Percentiles rank a stretch among this genome's conserved stretches.
Conservation (phyloP, 2,888 invertebrate genomes). For the Lithophane semibrunnea region DNA sequence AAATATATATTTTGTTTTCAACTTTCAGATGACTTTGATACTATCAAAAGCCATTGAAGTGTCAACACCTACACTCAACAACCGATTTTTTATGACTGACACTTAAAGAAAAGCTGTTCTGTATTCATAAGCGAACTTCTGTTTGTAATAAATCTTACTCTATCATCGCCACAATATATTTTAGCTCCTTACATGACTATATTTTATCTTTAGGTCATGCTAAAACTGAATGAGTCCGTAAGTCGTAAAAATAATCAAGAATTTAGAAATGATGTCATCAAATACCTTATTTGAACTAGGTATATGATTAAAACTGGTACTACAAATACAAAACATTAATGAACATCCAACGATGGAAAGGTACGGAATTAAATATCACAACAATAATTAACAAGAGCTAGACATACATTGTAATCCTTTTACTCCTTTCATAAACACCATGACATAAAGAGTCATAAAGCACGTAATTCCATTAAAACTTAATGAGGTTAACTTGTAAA, state of each 20-base stretch:
- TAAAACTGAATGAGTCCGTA: conserved; percentile 18
- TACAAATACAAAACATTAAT: not conserved
- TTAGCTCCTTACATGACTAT: conserved; percentile 33
- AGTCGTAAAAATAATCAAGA: conserved; percentile 25
- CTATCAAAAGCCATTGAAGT: conserved; percentile 14
- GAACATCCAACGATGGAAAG: conserved; percentile 3
- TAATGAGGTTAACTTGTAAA: conserved; percentile 66
- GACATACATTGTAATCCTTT: conserved; percentile 12
- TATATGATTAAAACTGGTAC: not conserved
- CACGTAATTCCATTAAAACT: conserved; percentile 47
- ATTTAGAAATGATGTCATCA: conserved; percentile 14
- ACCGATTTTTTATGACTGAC: conserved; percentile 44
- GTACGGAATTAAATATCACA: conserved; percentile 20
- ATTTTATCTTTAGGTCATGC: conserved; percentile 40
- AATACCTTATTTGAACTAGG: conserved; percentile 7
- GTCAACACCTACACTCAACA: conserved; percentile 42
- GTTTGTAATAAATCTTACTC: conserved; percentile 46
- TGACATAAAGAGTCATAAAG: conserved; percentile 31
- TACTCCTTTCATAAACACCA: conserved; percentile 29
- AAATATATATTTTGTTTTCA: not conserved
- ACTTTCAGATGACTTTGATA: not conserved
- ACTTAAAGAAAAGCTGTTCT: conserved; percentile 42
- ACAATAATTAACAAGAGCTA: conserved; percentile 4
- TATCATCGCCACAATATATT: conserved; percentile 12
- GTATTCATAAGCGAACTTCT: conserved; percentile 50